These are phyloP conservation scores for Myanophis thanlyinensis DNA, from an alignment of 2,113 vertebrate species.

Conservation along the genomic window DNA sequence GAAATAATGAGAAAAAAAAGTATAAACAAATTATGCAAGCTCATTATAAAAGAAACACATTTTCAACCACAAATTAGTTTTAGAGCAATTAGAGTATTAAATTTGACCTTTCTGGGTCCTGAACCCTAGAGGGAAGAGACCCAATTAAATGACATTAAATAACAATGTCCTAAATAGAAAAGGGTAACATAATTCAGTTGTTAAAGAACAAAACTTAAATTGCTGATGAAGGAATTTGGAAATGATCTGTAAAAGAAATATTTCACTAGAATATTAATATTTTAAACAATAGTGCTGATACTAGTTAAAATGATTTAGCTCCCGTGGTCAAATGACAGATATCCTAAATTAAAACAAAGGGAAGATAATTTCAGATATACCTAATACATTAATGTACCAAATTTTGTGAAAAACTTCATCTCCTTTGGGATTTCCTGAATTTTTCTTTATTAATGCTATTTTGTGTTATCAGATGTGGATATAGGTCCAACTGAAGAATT, in stretches of 20 bases:
- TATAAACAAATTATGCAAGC: constrained; percentile 61
- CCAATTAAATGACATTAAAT: constrained; percentile 78
- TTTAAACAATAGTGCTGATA: constrained; percentile 21
- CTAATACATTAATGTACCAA: background rate
- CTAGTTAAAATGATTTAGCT: background rate
- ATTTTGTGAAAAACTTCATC: background rate
- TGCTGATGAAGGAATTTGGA: constrained; percentile 49
- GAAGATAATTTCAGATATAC: background rate
- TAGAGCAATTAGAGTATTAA: constrained; percentile 76
- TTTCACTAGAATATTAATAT: constrained; percentile 47
- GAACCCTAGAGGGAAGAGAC: constrained; percentile 69
- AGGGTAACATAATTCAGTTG: constrained; percentile 63
- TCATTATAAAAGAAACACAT: constrained; percentile 51
- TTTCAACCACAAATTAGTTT: constrained; percentile 63
- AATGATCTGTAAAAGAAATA: constrained; percentile 50
- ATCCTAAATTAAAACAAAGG: background rate
- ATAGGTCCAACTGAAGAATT: background rate
- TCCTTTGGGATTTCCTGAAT: background rate
- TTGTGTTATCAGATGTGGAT: background rate
- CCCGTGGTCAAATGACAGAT: background rate
- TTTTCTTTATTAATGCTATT: background rate
- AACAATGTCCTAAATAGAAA: constrained; percentile 71
- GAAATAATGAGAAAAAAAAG: constrained; percentile 50
- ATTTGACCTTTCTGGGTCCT: constrained; percentile 69
- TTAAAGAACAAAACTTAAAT: constrained; percentile 68